Percentiles rank a stretch among this genome's conserved stretches.
Evolutionary conservation across 2,888 invertebrate species (phyloP).

Genomic region (Metalampra italica): DNA sequence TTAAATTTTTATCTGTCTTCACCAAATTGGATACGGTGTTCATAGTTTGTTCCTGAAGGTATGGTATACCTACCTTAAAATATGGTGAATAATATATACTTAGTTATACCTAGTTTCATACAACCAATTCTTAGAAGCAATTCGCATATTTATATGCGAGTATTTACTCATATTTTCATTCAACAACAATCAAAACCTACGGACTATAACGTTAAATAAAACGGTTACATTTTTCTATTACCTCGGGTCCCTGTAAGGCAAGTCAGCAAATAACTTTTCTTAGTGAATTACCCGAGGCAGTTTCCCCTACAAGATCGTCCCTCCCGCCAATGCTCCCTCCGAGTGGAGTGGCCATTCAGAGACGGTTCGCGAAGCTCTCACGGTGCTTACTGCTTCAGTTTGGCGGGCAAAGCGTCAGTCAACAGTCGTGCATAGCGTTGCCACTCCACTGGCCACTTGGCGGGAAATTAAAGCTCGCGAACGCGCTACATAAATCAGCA

Average conservation of each 20-base stretch:
- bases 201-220: conserved; percentile 12
- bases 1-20: too few species aligned
- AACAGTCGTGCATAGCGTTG: conserved; percentile 49
- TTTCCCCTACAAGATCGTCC: conserved; percentile 73
- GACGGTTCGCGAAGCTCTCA: conserved; percentile 74
- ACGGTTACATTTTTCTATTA: conserved; percentile 58
- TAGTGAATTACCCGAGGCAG: conserved; percentile 75
- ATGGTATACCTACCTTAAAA: too few species aligned
- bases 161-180: too few species aligned
- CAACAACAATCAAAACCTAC: too few species aligned
- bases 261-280: conserved; percentile 75
- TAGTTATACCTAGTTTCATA: too few species aligned
- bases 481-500: conserved; percentile 28
- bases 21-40: too few species aligned
- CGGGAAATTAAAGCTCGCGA: conserved; percentile 51
- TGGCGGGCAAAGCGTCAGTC: conserved; percentile 66
- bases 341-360: conserved; percentile 68
- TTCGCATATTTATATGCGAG: too few species aligned
- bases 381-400: conserved; percentile 65
- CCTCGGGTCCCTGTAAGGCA: conserved; percentile 48
- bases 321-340: conserved; percentile 72
- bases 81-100: too few species aligned
- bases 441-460: conserved; percentile 43
- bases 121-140: too few species aligned
- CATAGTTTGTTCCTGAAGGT: too few species aligned